phyloP scores from a whole-genome alignment of 2,797 vertebrate genomes.

The Acanthiza pusilla region DNA sequence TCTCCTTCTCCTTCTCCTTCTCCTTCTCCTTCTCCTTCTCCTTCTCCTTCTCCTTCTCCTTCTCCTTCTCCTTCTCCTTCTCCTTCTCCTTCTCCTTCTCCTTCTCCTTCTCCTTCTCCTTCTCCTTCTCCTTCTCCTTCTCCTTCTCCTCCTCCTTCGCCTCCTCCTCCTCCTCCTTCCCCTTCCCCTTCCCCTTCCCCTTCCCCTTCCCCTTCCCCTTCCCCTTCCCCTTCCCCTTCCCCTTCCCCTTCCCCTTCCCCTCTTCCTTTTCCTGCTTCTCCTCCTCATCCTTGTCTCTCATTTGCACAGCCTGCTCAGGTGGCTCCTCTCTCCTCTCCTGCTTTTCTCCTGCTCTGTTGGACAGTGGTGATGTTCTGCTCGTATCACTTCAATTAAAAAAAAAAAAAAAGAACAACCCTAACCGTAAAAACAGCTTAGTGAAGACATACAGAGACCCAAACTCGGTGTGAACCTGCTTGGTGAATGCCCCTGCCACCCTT shows the following conservation, averaged over 20 bases:
- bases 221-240: too few relatives aligned
- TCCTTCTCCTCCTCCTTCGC: not conserved
- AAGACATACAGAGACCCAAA: not conserved
- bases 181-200: too few relatives aligned
- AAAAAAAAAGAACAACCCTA: not conserved
- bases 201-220: too few relatives aligned
- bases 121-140: not conserved
- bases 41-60: too few relatives aligned
- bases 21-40: not conserved
- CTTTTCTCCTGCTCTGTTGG: not conserved
- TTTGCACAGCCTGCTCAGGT: rapidly evolving
- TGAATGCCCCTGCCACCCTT: not conserved
- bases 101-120: too few relatives aligned
- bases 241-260: too few relatives aligned
- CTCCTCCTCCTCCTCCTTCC: too few relatives aligned
- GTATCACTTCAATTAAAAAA: not conserved
- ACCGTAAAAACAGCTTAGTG: not conserved
- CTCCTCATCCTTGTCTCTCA: not conserved
- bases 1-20: not conserved
- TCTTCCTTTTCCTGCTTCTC: not conserved
- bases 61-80: too few relatives aligned
- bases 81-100: too few relatives aligned
- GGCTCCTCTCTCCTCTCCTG: not conserved
- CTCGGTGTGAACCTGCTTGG: not conserved
- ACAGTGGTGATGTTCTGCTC: not conserved